Conservation (phyloP, 2,888 invertebrate species). For the Pocota personata region DNA sequence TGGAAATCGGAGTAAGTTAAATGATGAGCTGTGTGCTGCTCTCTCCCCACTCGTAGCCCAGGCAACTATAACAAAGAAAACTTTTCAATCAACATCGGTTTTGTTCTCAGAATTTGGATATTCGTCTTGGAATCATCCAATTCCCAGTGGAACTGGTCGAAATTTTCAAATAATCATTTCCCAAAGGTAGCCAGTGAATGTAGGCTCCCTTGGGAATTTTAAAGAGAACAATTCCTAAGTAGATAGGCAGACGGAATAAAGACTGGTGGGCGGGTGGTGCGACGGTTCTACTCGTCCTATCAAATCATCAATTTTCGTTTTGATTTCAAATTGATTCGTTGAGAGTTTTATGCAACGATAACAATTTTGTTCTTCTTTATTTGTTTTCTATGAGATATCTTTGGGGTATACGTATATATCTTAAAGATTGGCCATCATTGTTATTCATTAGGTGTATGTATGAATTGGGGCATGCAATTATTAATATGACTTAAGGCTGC, state of each 20-base stretch:
- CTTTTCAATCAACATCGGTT: constrained; percentile 68
- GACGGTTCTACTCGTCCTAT: constrained; percentile 19
- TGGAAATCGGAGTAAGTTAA: constrained; percentile 52
- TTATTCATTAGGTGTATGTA: constrained; percentile 33
- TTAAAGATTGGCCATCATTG: constrained; percentile 33
- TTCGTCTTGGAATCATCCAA: background rate
- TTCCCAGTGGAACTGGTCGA: constrained; percentile 46
- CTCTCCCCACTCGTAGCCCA: background rate
- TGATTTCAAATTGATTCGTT: constrained; percentile 66
- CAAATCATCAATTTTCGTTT: constrained; percentile 68
- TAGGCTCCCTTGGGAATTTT: constrained; percentile 56
- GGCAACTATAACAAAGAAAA: constrained; percentile 62
- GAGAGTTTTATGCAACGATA: constrained; percentile 60
- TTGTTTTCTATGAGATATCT: background rate
- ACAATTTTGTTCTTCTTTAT: constrained; percentile 10
- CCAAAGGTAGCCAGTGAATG: constrained; percentile 57
- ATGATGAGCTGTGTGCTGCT: constrained; percentile 16
- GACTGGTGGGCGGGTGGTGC: background rate
- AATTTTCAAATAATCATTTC: constrained; percentile 69
- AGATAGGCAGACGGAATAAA: constrained; percentile 4
- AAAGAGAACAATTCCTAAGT: constrained; percentile 47
- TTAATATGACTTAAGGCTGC: constrained; percentile 31
- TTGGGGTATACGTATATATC: too few relatives aligned
- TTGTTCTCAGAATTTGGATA: constrained; percentile 45
- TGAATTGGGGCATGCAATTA: constrained; percentile 35